These are phyloP conservation scores for Apogon talboti DNA, from an alignment of 2,797 vertebrate genomes.

Conservation along the genomic window DNA sequence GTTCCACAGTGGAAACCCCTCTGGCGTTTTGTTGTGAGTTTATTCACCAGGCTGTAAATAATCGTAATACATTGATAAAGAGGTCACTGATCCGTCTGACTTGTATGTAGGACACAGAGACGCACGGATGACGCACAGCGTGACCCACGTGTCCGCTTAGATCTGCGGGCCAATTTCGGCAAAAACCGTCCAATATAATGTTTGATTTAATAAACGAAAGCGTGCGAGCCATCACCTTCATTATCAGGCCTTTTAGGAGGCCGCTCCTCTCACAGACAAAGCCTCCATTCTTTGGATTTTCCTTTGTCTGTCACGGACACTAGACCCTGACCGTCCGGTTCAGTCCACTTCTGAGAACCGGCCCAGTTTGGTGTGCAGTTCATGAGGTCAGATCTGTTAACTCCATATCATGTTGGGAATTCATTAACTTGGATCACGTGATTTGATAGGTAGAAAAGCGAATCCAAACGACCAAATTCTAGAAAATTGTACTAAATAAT, in stretches of 20 bases:
- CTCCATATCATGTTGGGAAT: too few species aligned
- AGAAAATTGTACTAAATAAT: not conserved
- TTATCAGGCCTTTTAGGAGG: conserved; percentile 35
- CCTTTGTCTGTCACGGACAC: conserved; percentile 53
- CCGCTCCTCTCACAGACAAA: conserved; percentile 54
- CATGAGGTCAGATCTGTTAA: not conserved
- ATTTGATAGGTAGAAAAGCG: not conserved
- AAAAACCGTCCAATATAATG: too few species aligned
- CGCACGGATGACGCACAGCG: not conserved
- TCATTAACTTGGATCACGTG: not conserved
- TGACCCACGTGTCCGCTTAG: conserved; percentile 8
- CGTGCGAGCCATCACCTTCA: conserved; percentile 12
- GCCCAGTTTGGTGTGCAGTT: conserved; percentile 1
- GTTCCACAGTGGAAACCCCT: not conserved
- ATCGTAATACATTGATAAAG: not conserved
- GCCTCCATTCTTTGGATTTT: conserved; percentile 62
- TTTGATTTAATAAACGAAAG: too few species aligned
- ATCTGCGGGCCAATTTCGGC: too few species aligned
- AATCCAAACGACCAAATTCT: not conserved
- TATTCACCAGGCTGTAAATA: not conserved
- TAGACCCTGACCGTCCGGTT: conserved; percentile 31
- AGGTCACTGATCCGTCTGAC: not conserved
- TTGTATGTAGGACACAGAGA: too few species aligned
- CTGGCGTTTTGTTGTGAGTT: not conserved
- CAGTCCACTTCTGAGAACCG: conserved; percentile 14